phyloP scores from a whole-genome alignment of 2,113 vertebrate species.

The Corynorhinus townsendii region DNA sequence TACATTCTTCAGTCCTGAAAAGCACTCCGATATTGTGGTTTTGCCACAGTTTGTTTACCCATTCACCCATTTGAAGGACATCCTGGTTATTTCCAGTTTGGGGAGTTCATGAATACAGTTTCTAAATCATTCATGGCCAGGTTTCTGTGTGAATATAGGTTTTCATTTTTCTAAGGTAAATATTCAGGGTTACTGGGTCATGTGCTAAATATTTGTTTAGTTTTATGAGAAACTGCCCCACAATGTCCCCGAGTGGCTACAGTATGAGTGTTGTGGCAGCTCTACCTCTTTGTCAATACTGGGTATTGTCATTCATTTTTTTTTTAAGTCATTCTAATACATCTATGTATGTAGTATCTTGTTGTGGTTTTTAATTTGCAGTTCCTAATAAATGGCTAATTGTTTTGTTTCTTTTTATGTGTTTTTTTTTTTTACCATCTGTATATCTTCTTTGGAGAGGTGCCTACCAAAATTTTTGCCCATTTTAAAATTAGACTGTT shows the following conservation, averaged over 20 bases:
- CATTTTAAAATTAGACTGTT: not conserved
- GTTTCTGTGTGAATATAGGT: not conserved
- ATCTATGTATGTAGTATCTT: not conserved
- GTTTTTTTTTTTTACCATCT: not conserved
- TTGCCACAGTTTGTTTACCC: not conserved
- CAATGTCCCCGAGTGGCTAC: not conserved
- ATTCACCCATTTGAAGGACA: not conserved
- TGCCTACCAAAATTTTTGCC: not conserved
- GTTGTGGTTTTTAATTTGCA: not conserved
- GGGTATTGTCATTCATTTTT: not conserved
- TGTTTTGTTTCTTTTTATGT: not conserved
- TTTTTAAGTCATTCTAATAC: not conserved
- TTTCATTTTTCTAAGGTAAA: slow-evolving; percentile 20
- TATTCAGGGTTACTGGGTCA: not conserved
- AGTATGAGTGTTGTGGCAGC: not conserved
- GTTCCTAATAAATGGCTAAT: not conserved
- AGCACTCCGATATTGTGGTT: not conserved
- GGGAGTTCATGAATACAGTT: not conserved
- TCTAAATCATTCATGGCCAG: not conserved
- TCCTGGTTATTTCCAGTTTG: not conserved
- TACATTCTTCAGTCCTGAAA: not conserved
- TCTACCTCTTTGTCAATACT: not conserved
- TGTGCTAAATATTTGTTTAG: not conserved
- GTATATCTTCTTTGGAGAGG: not conserved
- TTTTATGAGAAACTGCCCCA: not conserved